phyloP scores from a whole-genome alignment of 2,888 invertebrate species.

The Erpobdella octoculata region DNA sequence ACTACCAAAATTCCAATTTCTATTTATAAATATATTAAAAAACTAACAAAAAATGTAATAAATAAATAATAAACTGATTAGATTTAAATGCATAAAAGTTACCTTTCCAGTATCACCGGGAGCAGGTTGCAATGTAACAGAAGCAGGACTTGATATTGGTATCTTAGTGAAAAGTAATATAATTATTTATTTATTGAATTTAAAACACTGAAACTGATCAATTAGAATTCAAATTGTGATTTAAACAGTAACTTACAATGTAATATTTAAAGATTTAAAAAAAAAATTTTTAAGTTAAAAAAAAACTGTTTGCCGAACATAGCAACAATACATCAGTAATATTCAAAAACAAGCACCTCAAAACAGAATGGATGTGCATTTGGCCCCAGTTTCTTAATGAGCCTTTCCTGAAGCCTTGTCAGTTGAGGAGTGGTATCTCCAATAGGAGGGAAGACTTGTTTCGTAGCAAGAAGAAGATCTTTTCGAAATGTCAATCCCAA shows the following conservation, averaged over 20 bases:
- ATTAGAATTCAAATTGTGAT: too few species aligned
- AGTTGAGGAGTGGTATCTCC: conserved; percentile 59
- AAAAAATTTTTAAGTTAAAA: too few species aligned
- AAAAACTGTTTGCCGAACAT: too few species aligned
- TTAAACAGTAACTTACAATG: too few species aligned
- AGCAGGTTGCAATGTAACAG: conserved; percentile 94
- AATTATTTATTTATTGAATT: not conserved
- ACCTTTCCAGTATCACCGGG: conserved; percentile 79
- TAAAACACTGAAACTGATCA: too few species aligned
- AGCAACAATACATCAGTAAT: not conserved
- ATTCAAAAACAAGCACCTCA: conserved; percentile 59
- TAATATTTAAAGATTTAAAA: too few species aligned
- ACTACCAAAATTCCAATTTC: too few species aligned
- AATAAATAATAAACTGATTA: too few species aligned
- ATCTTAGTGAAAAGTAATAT: conserved; percentile 55
- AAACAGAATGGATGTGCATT: conserved; percentile 98
- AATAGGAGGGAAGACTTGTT: conserved; percentile 67
- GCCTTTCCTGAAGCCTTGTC: conserved; percentile 82
- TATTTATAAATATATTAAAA: too few species aligned
- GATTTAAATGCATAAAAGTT: not conserved
- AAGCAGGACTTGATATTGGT: conserved; percentile 93
- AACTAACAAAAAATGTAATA: too few species aligned
- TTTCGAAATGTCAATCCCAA: conserved; percentile 92
- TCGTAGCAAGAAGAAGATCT: conserved; percentile 88
- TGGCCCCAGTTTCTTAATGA: conserved; percentile 89